Base-by-base conservation (phyloP, 2,113 vertebrate species). In the Takifugu bimaculatus region DNA sequence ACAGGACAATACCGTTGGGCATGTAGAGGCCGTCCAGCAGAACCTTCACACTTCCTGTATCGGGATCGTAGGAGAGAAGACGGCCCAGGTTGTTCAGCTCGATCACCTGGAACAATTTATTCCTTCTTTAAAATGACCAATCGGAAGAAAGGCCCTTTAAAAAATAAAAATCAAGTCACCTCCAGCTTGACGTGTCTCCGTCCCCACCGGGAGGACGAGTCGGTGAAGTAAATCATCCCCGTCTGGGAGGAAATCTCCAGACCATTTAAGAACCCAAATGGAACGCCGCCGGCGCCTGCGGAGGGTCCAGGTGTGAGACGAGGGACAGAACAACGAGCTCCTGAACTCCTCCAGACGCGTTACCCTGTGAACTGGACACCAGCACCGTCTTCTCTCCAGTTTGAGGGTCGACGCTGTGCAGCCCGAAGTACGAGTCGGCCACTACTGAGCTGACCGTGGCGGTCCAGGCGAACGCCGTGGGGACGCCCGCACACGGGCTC, bases 181-280 rank as follows among this genome's bases (percentile, higher is more conserved):
- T 91, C 87, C 4, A 88, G 85, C 61, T 78, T 88, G 60, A 90
- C 90, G 49, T 92, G 88, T 59, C 54, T 43, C 44, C 89, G 85
- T 26, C 89, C 87, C 88, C 90, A 91, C 39, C 88, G 88, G 35
- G 87, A 91, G 60, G 90, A 91, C 0, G 89, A 92, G 81, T 91
- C 89, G 0, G 81, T 91, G 74, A 92, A 93, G 68, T 85, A 91
- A 54, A 92, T 70, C 1, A 78, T 69, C 0, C 85, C 90, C 4
- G 88, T 84, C 25, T 72, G 68, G 26, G 87, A 66, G 60, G 88
- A 89, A 61, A 91, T 82, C 71, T 92, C 89, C 49, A 92, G 74
- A 4, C 90, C 88, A 7, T 91, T 92, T 3, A 91, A 74, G 51
- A 91, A 91, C 45, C 80, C 80, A 13, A 92, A 92, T 42, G 89